phyloP scores from a whole-genome alignment of 1,140 invertebrate genomes.

The Zaprionus inermis region DNA sequence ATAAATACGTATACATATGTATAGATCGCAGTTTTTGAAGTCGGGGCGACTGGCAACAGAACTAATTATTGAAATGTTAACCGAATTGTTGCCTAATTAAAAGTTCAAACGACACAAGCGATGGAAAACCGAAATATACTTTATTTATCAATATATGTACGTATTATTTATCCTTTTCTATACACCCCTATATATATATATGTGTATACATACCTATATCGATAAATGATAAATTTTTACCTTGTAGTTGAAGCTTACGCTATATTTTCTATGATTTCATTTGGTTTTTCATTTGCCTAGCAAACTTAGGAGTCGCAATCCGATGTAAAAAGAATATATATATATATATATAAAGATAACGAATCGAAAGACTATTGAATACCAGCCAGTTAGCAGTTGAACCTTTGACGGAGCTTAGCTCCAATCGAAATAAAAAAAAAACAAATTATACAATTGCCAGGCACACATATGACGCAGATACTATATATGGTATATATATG shows the following conservation, averaged over 20 bases:
- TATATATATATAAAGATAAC: constrained; percentile 10
- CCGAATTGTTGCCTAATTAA: constrained; percentile 47
- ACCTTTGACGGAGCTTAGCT: constrained; percentile 40
- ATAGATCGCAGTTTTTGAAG: constrained; percentile 24
- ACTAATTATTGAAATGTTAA: constrained; percentile 54
- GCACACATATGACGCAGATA: background rate
- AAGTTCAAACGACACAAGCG: constrained; percentile 8
- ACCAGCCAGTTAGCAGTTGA: constrained; percentile 42
- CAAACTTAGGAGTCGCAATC: constrained; percentile 18
- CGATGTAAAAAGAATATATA: constrained; percentile 12
- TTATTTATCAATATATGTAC: constrained; percentile 28
- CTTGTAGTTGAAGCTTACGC: constrained; percentile 12
- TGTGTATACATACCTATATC: constrained; percentile 8
- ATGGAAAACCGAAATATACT: constrained; percentile 29
- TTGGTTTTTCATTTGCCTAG: constrained; percentile 6
- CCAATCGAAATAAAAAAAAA: background rate
- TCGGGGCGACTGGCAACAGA: constrained; percentile 22
- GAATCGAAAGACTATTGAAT: constrained; percentile 30
- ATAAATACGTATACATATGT: constrained; percentile 50
- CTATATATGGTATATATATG: background rate
- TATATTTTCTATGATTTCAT: background rate
- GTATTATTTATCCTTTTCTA: constrained; percentile 12
- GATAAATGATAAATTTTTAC: constrained; percentile 14
- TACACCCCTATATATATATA: constrained; percentile 6
- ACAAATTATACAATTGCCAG: constrained; percentile 21